Conservation (phyloP, 2,888 invertebrate species). For the Dione juno region DNA sequence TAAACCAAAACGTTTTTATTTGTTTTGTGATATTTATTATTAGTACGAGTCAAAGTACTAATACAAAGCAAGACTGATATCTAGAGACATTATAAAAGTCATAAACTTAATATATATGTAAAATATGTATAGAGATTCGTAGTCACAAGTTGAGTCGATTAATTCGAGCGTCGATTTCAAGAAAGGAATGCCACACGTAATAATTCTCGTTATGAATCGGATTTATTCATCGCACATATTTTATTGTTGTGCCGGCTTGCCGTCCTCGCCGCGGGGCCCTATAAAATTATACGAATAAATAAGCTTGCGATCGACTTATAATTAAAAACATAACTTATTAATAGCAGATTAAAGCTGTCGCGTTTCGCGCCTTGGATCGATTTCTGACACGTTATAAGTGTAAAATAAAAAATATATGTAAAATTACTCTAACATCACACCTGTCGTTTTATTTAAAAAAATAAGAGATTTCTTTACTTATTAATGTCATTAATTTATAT, state of each 20-base stretch:
- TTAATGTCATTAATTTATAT: not conserved
- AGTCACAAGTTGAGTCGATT: constrained; percentile 33
- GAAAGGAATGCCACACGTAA: constrained; percentile 70
- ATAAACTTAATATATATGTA: not conserved
- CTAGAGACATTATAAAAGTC: not conserved
- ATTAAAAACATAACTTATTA: constrained; percentile 83
- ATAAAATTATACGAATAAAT: constrained; percentile 83
- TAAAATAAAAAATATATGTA: constrained; percentile 21
- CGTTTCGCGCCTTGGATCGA: constrained; percentile 68
- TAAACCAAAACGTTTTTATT: too few relatives aligned
- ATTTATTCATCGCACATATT: constrained; percentile 78
- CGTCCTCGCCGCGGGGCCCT: constrained; percentile 74
- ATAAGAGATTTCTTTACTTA: too few relatives aligned
- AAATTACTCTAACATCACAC: not conserved
- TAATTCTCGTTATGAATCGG: constrained; percentile 79
- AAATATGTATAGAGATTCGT: constrained; percentile 17
- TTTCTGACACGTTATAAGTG: constrained; percentile 13
- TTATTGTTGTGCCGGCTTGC: constrained; percentile 70
- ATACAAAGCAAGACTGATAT: not conserved
- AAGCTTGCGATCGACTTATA: constrained; percentile 74
- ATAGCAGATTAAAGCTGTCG: constrained; percentile 79
- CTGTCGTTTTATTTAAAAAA: not conserved
- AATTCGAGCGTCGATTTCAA: constrained; percentile 57
- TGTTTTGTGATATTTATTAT: too few relatives aligned
- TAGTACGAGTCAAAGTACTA: too few relatives aligned